Percentiles rank a stretch among this genome's conserved stretches.
These are phyloP conservation scores for Ariolimax columbianus DNA, from an alignment of 2,888 invertebrate genomes.

Conservation along the genomic window DNA sequence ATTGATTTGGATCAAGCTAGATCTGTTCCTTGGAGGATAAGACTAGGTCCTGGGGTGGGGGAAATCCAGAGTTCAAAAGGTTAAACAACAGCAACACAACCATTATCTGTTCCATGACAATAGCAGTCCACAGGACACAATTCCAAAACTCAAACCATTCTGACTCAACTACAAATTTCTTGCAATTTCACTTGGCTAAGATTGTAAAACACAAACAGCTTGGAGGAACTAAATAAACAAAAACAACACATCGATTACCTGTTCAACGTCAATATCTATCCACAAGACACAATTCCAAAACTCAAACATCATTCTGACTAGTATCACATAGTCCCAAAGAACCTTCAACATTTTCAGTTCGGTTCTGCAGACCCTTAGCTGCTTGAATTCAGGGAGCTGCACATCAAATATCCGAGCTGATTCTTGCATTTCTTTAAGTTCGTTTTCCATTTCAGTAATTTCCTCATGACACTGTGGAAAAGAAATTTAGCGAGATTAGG, in stretches of 20 bases:
- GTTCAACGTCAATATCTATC: conserved; percentile 97
- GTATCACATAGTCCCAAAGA: conserved; percentile 95
- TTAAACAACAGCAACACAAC: no score
- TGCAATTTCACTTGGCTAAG: no score
- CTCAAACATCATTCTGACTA: conserved; percentile 92
- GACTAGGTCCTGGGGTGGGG: no score
- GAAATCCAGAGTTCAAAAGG: no score
- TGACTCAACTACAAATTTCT: no score
- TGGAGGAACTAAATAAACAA: no score
- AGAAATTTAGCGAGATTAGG: no score
- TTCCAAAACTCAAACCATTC: conserved; percentile 96
- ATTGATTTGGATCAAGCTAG: no score
- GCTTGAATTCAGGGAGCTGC: conserved; percentile 94
- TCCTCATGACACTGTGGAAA: conserved; percentile 86
- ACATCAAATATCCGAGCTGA: conserved; percentile 96
- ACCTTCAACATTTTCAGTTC: conserved; percentile 88
- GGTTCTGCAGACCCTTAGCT: conserved; percentile 92
- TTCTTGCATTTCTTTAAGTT: conserved; percentile 91
- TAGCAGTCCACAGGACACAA: conserved; percentile 96
- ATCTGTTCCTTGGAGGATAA: no score
- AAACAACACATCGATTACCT: conserved; percentile 76
- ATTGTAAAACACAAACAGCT: no score
- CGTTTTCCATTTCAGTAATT: conserved; percentile 87
- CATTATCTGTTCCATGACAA: conserved; percentile 91
- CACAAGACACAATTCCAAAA: conserved; percentile 98